Evolutionary conservation across 2,113 vertebrate species (phyloP), one percentile per base, ranked within the genome.

Genomic region (Diphyllodes magnificus): DNA sequence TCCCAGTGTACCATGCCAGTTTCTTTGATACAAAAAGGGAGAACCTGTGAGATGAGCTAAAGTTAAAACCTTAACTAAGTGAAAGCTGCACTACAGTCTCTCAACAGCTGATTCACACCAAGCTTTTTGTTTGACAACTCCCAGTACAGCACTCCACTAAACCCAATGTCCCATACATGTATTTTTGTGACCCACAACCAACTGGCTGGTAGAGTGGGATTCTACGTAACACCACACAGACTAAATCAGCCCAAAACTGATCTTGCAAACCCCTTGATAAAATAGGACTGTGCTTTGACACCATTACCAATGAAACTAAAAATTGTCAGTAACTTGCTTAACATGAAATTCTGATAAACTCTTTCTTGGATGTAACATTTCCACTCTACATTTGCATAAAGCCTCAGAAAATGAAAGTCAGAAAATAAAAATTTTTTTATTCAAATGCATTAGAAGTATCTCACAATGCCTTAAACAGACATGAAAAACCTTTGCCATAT

Each of bases 61-160:
- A 91, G 20, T 28, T 84, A 83, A 90, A 85, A 56, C 31, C n/a
- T 85, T 54, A 45, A 56, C 33, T 66, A 91, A 84, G 56, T 31
- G 44, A 84, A 88, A 91, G 27, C 18, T 69, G 39, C 25, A 39
- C 61, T 81, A 42, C 30, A 64, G 28, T 37, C 44, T 75, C 59
- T 35, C 71, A 83, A 69, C 37, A 72, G 45, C 70, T 91, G 31
- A 69, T 72, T 42, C 69, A 30, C 66, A 71, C 71, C 68, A 75
- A 77, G 44, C 2, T 91, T 83, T 53, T 84, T 59, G 71, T 54
- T 68, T 64, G 51, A 81, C 11, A 73, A 37, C 33, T 59, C 27
- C 57, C 39, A 75, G 11, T 37, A 75, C 40, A 81, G 44, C 33
- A 68, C 24, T 28, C 39, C 39, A 49, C 31, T 63, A 84, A 84